Evolutionary conservation across 2,797 vertebrate genomes (phyloP).

Genomic region (Esox lucius): DNA sequence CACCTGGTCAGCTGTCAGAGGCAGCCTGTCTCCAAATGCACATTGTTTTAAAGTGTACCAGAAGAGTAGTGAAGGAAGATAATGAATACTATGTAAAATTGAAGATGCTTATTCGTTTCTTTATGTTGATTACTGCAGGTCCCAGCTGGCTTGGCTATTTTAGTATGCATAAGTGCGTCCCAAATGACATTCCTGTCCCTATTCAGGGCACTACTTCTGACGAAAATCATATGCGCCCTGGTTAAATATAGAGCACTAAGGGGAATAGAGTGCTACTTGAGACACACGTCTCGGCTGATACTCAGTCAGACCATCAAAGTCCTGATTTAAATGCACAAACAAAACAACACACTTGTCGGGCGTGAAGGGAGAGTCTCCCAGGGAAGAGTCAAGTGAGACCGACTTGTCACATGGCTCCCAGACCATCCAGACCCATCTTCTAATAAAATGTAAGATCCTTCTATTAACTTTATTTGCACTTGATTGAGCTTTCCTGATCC

Average conservation of each 20-base stretch:
- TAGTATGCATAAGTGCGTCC: conserved; percentile 62
- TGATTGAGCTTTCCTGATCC: not conserved
- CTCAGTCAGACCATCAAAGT: conserved; percentile 33
- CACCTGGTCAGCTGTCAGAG: not conserved
- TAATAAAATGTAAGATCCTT: not conserved
- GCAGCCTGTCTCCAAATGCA: conserved; percentile 27
- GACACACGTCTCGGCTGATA: conserved; percentile 29
- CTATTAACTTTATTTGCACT: not conserved
- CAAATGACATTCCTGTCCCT: not conserved
- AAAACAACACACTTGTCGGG: conserved; percentile 16
- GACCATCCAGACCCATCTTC: not conserved
- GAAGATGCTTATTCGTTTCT: conserved; percentile 64
- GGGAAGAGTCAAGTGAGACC: conserved; percentile 7
- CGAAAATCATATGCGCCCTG: not conserved
- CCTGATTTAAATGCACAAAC: conserved; percentile 52
- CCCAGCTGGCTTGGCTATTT: conserved; percentile 62
- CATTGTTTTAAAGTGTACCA: conserved; percentile 29
- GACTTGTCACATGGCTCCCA: conserved; percentile 4
- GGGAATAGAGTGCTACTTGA: not conserved
- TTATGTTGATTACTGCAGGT: conserved; percentile 58
- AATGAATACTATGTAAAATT: conserved; percentile 65
- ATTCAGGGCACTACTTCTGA: too few species aligned
- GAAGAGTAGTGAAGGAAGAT: conserved; percentile 40
- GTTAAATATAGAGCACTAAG: not conserved
- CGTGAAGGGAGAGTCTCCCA: conserved; percentile 18